Percentiles rank a stretch among this genome's conserved stretches.
phyloP scores from a whole-genome alignment of 1,140 invertebrate genomes.

The Calephelis virginiensis region DNA sequence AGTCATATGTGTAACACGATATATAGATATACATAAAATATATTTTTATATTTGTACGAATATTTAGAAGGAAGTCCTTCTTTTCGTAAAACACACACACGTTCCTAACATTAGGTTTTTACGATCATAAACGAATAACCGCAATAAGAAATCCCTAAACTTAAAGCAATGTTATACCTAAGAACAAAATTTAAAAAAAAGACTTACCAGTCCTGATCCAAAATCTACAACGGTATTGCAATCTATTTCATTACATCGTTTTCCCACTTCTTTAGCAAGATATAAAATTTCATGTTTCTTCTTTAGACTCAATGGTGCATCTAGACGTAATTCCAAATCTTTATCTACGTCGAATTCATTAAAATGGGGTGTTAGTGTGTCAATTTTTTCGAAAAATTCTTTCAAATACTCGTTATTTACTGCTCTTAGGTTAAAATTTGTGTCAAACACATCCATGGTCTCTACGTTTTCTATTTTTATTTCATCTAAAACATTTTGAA shows the following conservation, averaged over 20 bases:
- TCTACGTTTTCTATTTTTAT: conserved; percentile 54
- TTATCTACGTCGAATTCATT: conserved; percentile 34
- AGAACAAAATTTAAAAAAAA: conserved; percentile 3
- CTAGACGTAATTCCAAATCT: conserved; percentile 32
- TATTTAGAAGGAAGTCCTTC: too few relatives aligned
- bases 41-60: too few relatives aligned
- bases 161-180: not conserved
- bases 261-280: conserved; percentile 80
- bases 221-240: conserved; percentile 86
- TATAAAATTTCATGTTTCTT: conserved; percentile 85
- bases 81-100: too few relatives aligned
- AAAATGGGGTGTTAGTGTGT: conserved; percentile 38
- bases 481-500: conserved; percentile 74
- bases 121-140: too few relatives aligned
- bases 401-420: conserved; percentile 37
- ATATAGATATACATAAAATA: too few relatives aligned
- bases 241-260: conserved; percentile 72
- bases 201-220: conserved; percentile 84
- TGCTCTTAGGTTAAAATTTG: conserved; percentile 40
- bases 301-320: conserved; percentile 77
- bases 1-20: too few relatives aligned
- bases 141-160: too few relatives aligned
- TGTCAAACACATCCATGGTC: conserved; percentile 35
- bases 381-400: conserved; percentile 40
- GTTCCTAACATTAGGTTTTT: too few relatives aligned